Evolutionary conservation across 2,888 invertebrate species (phyloP).

Genomic region (Philopedon plagiatum): DNA sequence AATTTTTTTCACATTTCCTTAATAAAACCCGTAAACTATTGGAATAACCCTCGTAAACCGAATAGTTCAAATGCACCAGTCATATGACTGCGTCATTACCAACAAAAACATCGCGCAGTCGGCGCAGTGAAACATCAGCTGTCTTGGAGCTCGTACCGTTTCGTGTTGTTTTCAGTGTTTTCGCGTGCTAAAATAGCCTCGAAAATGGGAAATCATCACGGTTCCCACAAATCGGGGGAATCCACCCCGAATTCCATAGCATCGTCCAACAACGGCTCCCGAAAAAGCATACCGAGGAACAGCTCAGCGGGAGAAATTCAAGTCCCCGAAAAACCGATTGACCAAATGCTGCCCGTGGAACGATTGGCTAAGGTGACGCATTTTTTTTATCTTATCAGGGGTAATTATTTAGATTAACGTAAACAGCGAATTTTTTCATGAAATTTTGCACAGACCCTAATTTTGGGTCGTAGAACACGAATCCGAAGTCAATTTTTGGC

Average conservation of each 20-base stretch:
- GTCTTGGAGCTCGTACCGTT: slow-evolving; percentile 1
- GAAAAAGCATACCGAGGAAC: slow-evolving; percentile 74
- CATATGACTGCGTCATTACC: not conserved
- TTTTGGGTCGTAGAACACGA: too few relatives aligned
- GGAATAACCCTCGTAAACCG: not conserved
- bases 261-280: slow-evolving; percentile 62
- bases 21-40: not conserved
- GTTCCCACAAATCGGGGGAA: slow-evolving; percentile 58
- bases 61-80: slow-evolving; percentile 22
- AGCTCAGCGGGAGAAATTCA: slow-evolving; percentile 77
- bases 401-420: too few relatives aligned
- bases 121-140: slow-evolving; percentile 24
- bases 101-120: slow-evolving; percentile 15
- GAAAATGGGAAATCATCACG: slow-evolving; percentile 66
- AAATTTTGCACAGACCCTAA: too few relatives aligned
- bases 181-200: slow-evolving; percentile 1
- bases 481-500: too few relatives aligned
- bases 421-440: too few relatives aligned
- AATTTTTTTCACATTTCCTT: not conserved
- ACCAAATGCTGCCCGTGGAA: slow-evolving; percentile 80
- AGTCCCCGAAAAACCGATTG: slow-evolving; percentile 30
- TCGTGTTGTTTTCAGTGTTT: slow-evolving; percentile 15
- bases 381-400: too few relatives aligned
- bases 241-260: slow-evolving; percentile 62
- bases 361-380: slow-evolving; percentile 80